Evolutionary conservation across 2,888 invertebrate species (phyloP), one percentile per base, ranked within the genome.

Genomic region (Alcis repandata): DNA sequence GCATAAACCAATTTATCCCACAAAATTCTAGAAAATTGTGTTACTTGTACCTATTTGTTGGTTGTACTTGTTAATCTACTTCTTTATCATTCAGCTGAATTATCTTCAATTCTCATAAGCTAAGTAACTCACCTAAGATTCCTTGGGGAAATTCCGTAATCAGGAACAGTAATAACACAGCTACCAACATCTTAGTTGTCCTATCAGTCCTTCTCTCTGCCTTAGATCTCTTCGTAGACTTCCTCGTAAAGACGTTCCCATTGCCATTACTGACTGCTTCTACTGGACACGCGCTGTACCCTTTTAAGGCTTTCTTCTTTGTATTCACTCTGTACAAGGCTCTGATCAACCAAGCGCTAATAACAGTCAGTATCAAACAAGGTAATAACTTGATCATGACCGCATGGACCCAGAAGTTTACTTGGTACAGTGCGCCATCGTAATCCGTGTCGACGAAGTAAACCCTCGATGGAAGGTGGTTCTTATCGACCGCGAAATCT

Each of bases 131-230:
- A 90, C 97, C 97, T 61, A 97, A 89, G 51, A 95, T 94, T 6
- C 96, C 97, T 79, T 97, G 97, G 0, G 98, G 98, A 73, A 98
- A 96, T 87, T 98, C 98, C 0, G 98, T 98, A 51, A 98, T 89
- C 2, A 98, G 94, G 81, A 98, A 98, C 2, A 98, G 94, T 1
- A 98, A 88, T 0, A 98, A 94, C 0, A 98, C 97, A 0, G 98
- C 98, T 1, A 98, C 95, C 52, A 98, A 91, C 96, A 98, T 97
- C 82, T 96, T 96, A 0, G 98, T 98, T 0, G 98, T 98, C 46
- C 98, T 94, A 82, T 98, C 98, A 0, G 93, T 91, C 45, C 92
- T 79, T 1, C 89, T 76, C 70, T 93, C 93, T 0, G 91, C 89
- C 61, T 93, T 93, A 1, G 91, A 83, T 1, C 91, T 79, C 65